Conservation (phyloP, 2,113 vertebrate species). For the Struthidea cinerea region DNA sequence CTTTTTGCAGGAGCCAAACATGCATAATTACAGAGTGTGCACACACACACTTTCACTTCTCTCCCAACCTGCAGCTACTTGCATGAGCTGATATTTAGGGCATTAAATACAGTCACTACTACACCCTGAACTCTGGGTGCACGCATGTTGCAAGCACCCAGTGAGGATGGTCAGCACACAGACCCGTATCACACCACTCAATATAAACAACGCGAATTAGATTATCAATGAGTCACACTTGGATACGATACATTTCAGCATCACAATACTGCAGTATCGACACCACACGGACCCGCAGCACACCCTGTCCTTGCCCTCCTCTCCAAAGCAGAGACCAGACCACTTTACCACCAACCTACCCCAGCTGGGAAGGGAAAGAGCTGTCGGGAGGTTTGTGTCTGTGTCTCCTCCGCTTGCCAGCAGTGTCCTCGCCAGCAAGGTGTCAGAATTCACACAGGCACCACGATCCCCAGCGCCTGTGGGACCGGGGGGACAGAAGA, state of each 20-base stretch:
- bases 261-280: fast-evolving
- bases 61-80: background rate
- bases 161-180: background rate
- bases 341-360: background rate
- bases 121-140: background rate
- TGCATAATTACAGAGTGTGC: background rate
- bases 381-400: background rate
- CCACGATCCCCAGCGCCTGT: fast-evolving
- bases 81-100: background rate
- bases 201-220: background rate
- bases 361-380: background rate
- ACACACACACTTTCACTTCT: conserved; percentile 23
- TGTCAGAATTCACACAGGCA: background rate
- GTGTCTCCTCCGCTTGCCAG: background rate
- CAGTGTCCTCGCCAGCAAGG: background rate
- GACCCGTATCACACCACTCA: background rate
- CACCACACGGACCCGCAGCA: background rate
- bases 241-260: fast-evolving
- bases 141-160: fast-evolving
- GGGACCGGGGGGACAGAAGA: background rate
- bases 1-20: background rate
- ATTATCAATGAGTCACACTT: background rate
- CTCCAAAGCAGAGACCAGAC: background rate
- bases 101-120: background rate
- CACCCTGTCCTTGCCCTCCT: background rate